These are phyloP conservation scores for Orthosia cruda DNA, from an alignment of 2,888 invertebrate genomes.

Conservation along the genomic window DNA sequence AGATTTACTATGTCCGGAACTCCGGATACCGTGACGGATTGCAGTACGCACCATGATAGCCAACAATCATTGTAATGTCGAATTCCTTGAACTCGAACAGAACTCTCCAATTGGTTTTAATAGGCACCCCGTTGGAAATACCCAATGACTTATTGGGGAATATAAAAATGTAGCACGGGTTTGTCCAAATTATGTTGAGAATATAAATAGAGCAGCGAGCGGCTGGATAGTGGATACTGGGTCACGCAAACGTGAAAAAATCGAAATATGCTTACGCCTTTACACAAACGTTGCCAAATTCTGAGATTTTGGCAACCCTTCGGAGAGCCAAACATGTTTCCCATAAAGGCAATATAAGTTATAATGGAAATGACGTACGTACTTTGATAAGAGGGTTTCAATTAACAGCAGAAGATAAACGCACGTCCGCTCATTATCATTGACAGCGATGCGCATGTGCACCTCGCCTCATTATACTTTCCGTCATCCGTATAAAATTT, in stretches of 20 bases:
- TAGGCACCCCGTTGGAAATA: conserved; percentile 33
- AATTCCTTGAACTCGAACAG: conserved; percentile 30
- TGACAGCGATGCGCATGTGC: conserved; percentile 45
- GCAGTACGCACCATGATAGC: conserved; percentile 28
- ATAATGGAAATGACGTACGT: conserved; percentile 39
- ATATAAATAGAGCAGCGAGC: conserved; percentile 33
- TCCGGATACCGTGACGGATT: conserved; percentile 36
- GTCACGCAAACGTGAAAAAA: conserved; percentile 27
- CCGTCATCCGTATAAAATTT: conserved; percentile 11
- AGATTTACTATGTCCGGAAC: conserved; percentile 17
- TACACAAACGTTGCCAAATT: conserved; percentile 39
- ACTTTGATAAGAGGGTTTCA: conserved; percentile 52
- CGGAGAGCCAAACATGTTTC: conserved; percentile 8
- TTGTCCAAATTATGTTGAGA: conserved; percentile 42
- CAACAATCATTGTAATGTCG: conserved; percentile 18
- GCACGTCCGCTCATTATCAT: conserved; percentile 56
- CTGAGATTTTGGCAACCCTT: conserved; percentile 42
- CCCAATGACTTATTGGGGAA: conserved; percentile 20
- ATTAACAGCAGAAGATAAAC: conserved; percentile 59
- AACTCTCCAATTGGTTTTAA: conserved; percentile 14
- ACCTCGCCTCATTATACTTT: conserved; percentile 37
- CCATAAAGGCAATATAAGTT: conserved; percentile 13
- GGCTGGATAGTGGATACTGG: conserved; percentile 28
- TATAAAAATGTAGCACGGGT: conserved; percentile 31
- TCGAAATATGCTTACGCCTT: conserved; percentile 14